These are phyloP conservation scores for Parnassius apollo DNA, from an alignment of 2,888 invertebrate genomes.

Conservation along the genomic window DNA sequence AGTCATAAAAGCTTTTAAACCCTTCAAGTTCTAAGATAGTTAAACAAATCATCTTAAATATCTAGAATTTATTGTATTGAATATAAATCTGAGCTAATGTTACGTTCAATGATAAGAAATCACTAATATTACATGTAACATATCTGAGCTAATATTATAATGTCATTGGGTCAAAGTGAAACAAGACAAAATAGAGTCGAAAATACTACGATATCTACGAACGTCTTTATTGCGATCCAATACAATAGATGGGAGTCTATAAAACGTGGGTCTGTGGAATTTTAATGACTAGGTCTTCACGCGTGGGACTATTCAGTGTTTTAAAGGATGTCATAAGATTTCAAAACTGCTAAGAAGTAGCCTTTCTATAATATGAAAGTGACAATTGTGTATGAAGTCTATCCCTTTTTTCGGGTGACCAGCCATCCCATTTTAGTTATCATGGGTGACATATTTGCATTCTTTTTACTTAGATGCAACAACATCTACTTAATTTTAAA, in stretches of 20 bases:
- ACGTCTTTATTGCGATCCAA: conserved; percentile 19
- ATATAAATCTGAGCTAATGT: conserved; percentile 18
- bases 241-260: conserved; percentile 30
- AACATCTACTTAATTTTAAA: no score
- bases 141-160: conserved; percentile 28
- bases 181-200: conserved; percentile 33
- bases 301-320: conserved; percentile 9
- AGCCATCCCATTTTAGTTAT: no score
- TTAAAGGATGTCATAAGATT: no score
- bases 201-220: neutral
- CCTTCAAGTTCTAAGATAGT: no score
- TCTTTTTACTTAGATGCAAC: no score
- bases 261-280: conserved; percentile 30
- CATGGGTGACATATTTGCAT: no score
- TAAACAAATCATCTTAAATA: neutral
- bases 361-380: no score
- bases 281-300: conserved; percentile 23
- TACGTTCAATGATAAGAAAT: neutral
- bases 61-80: conserved; percentile 19
- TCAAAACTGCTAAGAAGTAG: no score
- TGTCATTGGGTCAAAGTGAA: conserved; percentile 57
- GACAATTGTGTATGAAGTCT: no score
- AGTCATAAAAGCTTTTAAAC: no score
- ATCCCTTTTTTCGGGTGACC: no score
- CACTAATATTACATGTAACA: no score